Conservation (phyloP, 2,113 vertebrate genomes). For the Hypocryptadius cinnamomeus region DNA sequence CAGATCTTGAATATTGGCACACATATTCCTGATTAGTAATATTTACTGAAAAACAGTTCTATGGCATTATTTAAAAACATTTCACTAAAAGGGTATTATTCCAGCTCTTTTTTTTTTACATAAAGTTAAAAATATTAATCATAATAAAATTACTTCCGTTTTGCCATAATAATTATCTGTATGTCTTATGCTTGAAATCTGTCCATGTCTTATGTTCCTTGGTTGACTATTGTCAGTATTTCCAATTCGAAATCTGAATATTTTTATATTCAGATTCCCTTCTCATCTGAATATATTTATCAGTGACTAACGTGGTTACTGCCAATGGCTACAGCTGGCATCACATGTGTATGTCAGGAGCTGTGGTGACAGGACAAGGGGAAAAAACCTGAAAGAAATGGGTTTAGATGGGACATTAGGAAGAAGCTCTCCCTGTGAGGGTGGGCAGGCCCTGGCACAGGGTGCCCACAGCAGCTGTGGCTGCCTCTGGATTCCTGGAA, state of each 20-base stretch:
- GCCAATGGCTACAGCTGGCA: background rate
- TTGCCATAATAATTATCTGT: background rate
- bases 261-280: background rate
- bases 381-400: background rate
- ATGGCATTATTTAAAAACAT: background rate
- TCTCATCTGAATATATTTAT: background rate
- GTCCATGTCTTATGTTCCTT: background rate
- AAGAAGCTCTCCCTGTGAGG: background rate
- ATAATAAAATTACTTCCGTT: background rate
- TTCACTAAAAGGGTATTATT: background rate
- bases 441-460: background rate
- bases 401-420: background rate
- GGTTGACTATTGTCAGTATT: background rate
- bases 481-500: background rate
- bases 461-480: too few species aligned
- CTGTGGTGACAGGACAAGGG: background rate
- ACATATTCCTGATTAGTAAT: background rate
- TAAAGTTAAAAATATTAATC: background rate
- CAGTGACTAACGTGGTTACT: background rate
- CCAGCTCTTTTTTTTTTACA: background rate
- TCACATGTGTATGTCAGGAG: background rate
- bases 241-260: background rate
- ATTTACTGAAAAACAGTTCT: background rate
- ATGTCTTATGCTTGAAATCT: background rate
- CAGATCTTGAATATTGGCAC: background rate